phyloP scores from a whole-genome alignment of 2,797 vertebrate genomes.

The Anisognathus igniventris region DNA sequence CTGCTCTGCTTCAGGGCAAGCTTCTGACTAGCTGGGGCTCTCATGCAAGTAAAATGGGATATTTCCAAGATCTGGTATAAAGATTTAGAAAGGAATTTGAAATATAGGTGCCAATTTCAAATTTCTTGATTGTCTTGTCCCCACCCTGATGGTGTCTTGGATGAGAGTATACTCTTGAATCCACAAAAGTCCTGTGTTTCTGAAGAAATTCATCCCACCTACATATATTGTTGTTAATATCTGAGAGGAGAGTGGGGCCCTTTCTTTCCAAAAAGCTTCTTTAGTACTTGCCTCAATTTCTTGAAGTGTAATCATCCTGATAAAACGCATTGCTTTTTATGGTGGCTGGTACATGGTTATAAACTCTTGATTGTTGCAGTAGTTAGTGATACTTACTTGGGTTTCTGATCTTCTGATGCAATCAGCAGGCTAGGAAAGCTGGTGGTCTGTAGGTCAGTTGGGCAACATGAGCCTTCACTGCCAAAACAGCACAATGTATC shows the following conservation, averaged over 20 bases:
- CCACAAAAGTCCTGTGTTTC: not conserved
- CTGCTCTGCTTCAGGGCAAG: not conserved
- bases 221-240: not conserved
- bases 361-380: not conserved
- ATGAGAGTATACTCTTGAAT: not conserved
- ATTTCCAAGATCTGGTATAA: not conserved
- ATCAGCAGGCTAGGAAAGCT: not conserved
- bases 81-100: not conserved
- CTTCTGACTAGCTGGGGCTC: not conserved
- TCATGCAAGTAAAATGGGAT: not conserved
- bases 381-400: not conserved
- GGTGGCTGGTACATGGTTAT: not conserved
- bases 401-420: constrained; percentile 15
- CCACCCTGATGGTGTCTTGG: not conserved
- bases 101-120: not conserved
- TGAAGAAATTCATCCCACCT: not conserved
- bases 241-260: not conserved
- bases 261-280: not conserved
- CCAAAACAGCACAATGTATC: constrained; percentile 73
- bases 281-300: not conserved
- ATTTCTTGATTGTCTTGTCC: not conserved
- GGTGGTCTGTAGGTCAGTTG: not conserved
- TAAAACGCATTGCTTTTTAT: not conserved
- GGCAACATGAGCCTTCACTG: constrained; percentile 56
- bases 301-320: not conserved